Evolutionary conservation across 2,888 invertebrate species (phyloP), one percentile per base, ranked within the genome.

Genomic region (Nudaria mundana): DNA sequence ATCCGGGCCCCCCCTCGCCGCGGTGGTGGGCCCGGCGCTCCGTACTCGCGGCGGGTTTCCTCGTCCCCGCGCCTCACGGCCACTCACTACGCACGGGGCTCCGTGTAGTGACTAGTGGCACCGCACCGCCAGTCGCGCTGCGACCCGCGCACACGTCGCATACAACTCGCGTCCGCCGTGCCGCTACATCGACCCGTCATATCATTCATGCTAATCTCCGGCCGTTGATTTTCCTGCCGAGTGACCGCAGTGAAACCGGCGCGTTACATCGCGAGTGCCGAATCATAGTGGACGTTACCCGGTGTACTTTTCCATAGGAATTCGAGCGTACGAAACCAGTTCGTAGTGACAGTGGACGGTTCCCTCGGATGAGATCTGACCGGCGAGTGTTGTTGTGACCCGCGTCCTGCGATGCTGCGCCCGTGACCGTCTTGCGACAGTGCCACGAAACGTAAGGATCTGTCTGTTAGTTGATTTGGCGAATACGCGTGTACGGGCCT

Each of bases 31-130:
- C 68, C 69, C 72, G 78, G 76, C 76, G 77, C 81, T 77, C 76
- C 86, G 85, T 86, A 86, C 85, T 81, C 82, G 82, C 81, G 76
- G 80, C 86, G 87, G 88, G 86, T 87, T 87, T 86, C 87, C 86
- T 87, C 87, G 85, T 86, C 88, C 86, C 87, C 87, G 86, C 87
- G 82, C 86, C 88, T 87, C 88, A 85, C 81, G 87, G 85, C 87
- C 85, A 86, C 85, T 86, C 85, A 85, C 81, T 86, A 86, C 86
- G 85, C 87, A 86, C 85, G 84, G 79, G 56, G 78, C 83, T 75
- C 77, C 78, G 78, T 81, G 83, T 83, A 84, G 83, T 82, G 81
- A n/a, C n/a, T n/a, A n/a, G n/a, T n/a, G n/a, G n/a, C n/a, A n/a
- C n/a, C n/a, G 80, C 80, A 71, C 76, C 76, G 78, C 52, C 83